Base-by-base conservation (phyloP, 2,888 invertebrate species). In the Tachina fera region DNA sequence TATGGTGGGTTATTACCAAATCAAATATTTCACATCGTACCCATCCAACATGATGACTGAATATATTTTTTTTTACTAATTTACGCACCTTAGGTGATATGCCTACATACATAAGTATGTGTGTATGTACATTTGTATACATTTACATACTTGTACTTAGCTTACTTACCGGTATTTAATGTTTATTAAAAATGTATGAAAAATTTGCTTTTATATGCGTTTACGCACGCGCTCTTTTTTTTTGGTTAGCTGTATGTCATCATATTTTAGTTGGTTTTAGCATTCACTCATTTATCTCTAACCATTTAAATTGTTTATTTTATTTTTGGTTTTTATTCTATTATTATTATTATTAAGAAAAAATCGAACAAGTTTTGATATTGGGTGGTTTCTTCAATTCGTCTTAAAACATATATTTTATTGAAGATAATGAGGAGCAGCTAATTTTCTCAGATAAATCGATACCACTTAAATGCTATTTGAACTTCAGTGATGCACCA, bases 1-100 rank as follows among this genome's bases (percentile, higher is more conserved):
- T 65, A 67, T 60, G 74, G 39, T 68, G 49, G 45, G 51, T 45
- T 77, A 77, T 72, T 83, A 67, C 83, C 65, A 83, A 83, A 82
- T 75, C 47, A 56, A 63, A 77, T 81, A 75, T 68, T 60, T 74
- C 56, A 75, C 61, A 70, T 70, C 63, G 49, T 43, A 63, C 13
- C 51, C 77, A 51, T 65, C 49, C 51, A 74, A 56, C 16, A 56
- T 71, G 47, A 68, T 58, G 43, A 68, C 43, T 75, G 68, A 47
- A 56, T 63, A 56, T 63, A 61, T 2, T 58, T 53, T 67, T 45
- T 43, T 74, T 31, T 31, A 16, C 31, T 16, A 43, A 41, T 43
- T 49, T 61, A 61, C 14, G 45, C 14, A 70, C 10, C 39, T 65
- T 53, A 51, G n/a, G n/a, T n/a, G n/a, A n/a, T n/a, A n/a, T n/a